Base-by-base conservation (phyloP, 2,888 invertebrate species). In the Oscheius sp. region DNA sequence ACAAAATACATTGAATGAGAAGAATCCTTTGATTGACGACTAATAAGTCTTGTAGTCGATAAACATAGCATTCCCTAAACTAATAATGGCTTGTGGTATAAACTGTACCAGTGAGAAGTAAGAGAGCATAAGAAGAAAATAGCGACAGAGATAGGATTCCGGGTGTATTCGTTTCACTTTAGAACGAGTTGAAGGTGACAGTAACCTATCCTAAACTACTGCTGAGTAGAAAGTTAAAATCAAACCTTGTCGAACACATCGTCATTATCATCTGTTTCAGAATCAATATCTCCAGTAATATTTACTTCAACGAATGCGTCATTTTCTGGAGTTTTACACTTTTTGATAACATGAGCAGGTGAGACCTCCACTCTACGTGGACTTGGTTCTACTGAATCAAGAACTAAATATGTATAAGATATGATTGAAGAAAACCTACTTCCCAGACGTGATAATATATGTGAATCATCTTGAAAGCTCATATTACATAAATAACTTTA, bases 401-500 rank as follows among this genome's bases (percentile, higher is more conserved):
- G 68, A 45, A 81, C 81, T 81, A 45, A 63, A 77, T 72, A 33
- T 0, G n/a, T 22, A 28, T 9, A 41, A n/a, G n/a, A n/a, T n/a
- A n/a, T n/a, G n/a, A n/a, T n/a, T n/a, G 14, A 36, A 33, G 56
- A 24, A 8, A 50, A 61, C 78, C 71, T 57, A 81, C 81, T 81
- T 75, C 81, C 80, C 47, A 81, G 72, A 56, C 75, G 68, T 22
- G 74, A 70, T 54, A 81, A 64, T 44, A 81, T 81, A 14, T 77
- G 78, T 24, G 77, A 72, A 65, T 77, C 80, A 57, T 79, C 78
- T 67, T 77, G 65, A 67, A 72, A 73, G 59, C 68, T 74, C 77
- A 77, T 77, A 36, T 54, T 62, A 36, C 36, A 14, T n/a, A n/a
- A n/a, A n/a, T n/a, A n/a, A n/a, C n/a, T n/a, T n/a, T n/a, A n/a